phyloP scores from a whole-genome alignment of 2,888 invertebrate species.

The Galeruca laticollis region DNA sequence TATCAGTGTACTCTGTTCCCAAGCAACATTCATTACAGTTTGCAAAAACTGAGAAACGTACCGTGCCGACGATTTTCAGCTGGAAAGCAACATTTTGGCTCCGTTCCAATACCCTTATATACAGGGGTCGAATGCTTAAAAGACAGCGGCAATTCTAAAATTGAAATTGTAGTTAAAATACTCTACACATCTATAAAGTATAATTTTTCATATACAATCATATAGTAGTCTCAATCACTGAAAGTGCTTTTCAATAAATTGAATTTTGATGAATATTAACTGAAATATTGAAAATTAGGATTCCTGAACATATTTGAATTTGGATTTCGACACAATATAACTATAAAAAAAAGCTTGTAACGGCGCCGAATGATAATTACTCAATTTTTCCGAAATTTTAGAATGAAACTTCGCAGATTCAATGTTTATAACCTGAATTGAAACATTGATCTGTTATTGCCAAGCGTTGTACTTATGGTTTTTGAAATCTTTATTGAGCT shows the following conservation, averaged over 20 bases:
- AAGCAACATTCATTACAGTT: conserved; percentile 60
- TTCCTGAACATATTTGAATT: no score
- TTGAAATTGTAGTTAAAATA: conserved; percentile 58
- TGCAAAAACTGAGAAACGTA: conserved; percentile 57
- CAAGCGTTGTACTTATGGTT: no score
- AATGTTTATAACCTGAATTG: no score
- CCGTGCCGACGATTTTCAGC: conserved; percentile 2
- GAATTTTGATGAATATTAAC: not conserved
- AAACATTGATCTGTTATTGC: no score
- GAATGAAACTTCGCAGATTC: no score
- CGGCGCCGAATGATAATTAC: no score
- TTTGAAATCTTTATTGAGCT: no score
- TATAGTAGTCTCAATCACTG: not conserved
- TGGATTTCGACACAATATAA: no score
- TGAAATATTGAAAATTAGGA: not conserved
- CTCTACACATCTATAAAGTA: not conserved
- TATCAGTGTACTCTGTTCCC: conserved; percentile 5
- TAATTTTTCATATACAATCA: not conserved
- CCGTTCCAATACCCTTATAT: conserved; percentile 51
- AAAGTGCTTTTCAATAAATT: not conserved
- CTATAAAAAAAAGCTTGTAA: no score
- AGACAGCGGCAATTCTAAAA: conserved; percentile 58
- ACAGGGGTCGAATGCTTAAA: conserved; percentile 53
- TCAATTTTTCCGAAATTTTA: no score
- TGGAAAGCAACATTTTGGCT: conserved; percentile 57